Evolutionary conservation across 1,140 invertebrate species (phyloP).

Genomic region (Drosophila eugracilis): DNA sequence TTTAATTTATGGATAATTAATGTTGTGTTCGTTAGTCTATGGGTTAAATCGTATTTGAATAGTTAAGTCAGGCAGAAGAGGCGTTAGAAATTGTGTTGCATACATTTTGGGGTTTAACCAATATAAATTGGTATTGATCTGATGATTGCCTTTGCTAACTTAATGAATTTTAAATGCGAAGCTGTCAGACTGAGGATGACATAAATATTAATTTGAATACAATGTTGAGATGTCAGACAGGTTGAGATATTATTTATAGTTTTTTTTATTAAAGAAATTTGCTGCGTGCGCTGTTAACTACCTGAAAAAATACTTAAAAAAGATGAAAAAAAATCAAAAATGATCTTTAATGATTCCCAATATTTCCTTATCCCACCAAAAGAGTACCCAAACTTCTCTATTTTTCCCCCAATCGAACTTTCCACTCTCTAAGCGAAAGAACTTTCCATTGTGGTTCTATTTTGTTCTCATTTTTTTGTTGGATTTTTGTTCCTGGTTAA

Average conservation of each 20-base stretch:
- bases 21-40: conserved; percentile 3
- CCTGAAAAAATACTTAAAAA: too few relatives aligned
- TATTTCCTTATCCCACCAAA: not conserved
- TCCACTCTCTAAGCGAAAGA: conserved; percentile 18
- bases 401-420: not conserved
- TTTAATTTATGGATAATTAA: conserved; percentile 37
- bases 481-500: conserved; percentile 53
- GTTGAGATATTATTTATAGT: too few relatives aligned
- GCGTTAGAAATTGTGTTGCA: conserved; percentile 10
- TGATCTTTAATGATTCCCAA: not conserved
- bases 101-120: conserved; percentile 11
- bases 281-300: too few relatives aligned
- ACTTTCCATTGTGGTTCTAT: conserved; percentile 20
- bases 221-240: too few relatives aligned
- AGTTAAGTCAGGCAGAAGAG: conserved; percentile 18
- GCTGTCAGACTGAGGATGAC: too few relatives aligned
- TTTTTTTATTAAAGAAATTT: too few relatives aligned
- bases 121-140: conserved; percentile 3
- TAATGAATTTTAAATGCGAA: conserved; percentile 13
- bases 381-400: conserved; percentile 17
- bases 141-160: conserved; percentile 2
- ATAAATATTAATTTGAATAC: too few relatives aligned
- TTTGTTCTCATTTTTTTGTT: conserved; percentile 6
- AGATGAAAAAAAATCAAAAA: too few relatives aligned
- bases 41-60: conserved; percentile 22